phyloP scores from a whole-genome alignment of 2,888 invertebrate species.

The Frankliniella fusca region DNA sequence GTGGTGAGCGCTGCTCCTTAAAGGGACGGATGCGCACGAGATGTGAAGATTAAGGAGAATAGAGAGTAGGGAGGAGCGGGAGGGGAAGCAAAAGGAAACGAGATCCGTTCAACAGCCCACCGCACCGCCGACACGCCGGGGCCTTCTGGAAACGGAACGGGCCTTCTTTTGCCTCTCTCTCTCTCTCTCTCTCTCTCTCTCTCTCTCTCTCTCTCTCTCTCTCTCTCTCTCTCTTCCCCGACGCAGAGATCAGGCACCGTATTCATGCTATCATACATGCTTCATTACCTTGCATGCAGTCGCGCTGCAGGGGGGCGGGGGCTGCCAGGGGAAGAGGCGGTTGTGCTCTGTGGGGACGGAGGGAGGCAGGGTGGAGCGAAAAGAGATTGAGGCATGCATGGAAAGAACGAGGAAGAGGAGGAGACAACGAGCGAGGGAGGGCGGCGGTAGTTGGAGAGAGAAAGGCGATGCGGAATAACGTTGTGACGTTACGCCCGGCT shows the following conservation, averaged over 20 bases:
- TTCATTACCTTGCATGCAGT: neutral
- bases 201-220: neutral
- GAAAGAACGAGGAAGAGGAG: neutral
- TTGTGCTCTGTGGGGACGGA: neutral
- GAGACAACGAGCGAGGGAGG: neutral
- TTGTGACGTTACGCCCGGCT: no score
- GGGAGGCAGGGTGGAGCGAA: neutral
- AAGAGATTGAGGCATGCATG: neutral
- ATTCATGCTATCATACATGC: constrained; percentile 18
- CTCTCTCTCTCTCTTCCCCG: neutral
- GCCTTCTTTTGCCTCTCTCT: neutral
- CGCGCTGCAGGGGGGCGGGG: neutral
- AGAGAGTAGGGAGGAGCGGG: neutral
- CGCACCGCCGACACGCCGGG: neutral
- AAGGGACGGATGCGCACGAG: neutral
- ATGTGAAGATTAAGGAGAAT: neutral
- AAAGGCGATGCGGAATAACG: no score
- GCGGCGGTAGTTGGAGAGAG: neutral
- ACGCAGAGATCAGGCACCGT: neutral
- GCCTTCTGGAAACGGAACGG: neutral
- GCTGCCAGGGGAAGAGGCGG: neutral
- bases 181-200: neutral
- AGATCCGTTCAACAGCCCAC: neutral
- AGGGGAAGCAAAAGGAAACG: neutral
- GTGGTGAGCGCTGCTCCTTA: no score